Evolutionary conservation across 2,797 vertebrate genomes (phyloP).

Genomic region (Tolypeutes matacus): DNA sequence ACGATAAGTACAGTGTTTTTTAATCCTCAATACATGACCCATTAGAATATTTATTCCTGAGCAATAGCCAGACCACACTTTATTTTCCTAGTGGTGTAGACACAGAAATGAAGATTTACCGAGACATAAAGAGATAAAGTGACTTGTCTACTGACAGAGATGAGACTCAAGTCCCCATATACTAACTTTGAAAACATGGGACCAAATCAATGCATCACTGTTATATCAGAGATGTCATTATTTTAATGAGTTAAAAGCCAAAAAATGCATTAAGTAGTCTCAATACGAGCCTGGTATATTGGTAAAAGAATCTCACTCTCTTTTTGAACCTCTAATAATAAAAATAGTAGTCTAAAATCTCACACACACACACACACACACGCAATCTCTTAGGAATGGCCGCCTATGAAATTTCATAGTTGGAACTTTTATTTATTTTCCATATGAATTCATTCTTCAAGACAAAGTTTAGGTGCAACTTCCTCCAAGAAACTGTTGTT

Average conservation of each 20-base stretch:
- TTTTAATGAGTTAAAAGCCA: neutral
- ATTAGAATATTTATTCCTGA: neutral
- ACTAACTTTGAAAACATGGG: too few species aligned
- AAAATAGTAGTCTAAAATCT: too few species aligned
- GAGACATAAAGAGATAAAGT: neutral
- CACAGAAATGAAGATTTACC: neutral
- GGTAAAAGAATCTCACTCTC: neutral
- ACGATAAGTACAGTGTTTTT: neutral
- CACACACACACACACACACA: too few species aligned
- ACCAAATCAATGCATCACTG: neutral
- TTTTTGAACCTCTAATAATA: neutral
- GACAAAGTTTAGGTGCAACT: neutral
- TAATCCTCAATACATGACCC: neutral
- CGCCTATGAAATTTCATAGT: neutral
- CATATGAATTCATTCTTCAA: neutral
- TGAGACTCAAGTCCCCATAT: neutral
- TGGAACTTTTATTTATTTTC: neutral
- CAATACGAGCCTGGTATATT: too few species aligned
- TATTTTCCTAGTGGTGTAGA: neutral
- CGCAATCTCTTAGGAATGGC: neutral
- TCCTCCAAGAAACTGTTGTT: neutral
- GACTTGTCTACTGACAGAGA: neutral
- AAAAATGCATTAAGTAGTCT: neutral
- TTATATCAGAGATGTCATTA: too few species aligned
- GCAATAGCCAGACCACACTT: neutral